Percentiles rank a stretch among this genome's conserved stretches.
Evolutionary conservation across 2,113 vertebrate species (phyloP).

Genomic region (Caretta caretta): DNA sequence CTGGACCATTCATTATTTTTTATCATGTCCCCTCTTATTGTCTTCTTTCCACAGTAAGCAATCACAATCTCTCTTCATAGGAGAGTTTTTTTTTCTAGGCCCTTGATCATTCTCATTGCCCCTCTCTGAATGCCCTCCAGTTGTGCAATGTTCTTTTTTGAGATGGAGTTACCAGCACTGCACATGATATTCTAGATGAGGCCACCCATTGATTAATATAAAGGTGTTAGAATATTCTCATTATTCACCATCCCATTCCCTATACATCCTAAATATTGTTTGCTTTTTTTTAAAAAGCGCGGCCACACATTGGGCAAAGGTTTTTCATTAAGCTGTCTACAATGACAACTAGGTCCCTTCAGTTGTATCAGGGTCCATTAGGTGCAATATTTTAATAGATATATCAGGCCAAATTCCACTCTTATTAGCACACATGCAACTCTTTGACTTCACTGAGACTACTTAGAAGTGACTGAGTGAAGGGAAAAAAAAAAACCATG

Average conservation of each 20-base stretch:
- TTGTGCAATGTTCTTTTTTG: neutral
- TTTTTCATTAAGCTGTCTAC: neutral
- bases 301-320: neutral
- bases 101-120: neutral
- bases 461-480: neutral
- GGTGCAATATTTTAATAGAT: neutral
- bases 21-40: neutral
- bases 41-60: neutral
- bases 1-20: neutral
- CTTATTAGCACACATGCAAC: neutral
- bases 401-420: neutral
- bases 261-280: neutral
- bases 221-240: neutral
- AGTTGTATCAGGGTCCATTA: neutral
- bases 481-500: neutral
- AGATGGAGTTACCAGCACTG: neutral
- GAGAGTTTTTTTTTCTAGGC: neutral
- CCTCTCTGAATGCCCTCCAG: neutral
- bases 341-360: neutral
- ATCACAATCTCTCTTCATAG: neutral
- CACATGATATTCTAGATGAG: neutral
- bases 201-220: neutral
- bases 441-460: neutral
- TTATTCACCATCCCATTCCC: neutral
- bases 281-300: neutral